phyloP scores from a whole-genome alignment of 2,113 vertebrate species.

The Pica pica region DNA sequence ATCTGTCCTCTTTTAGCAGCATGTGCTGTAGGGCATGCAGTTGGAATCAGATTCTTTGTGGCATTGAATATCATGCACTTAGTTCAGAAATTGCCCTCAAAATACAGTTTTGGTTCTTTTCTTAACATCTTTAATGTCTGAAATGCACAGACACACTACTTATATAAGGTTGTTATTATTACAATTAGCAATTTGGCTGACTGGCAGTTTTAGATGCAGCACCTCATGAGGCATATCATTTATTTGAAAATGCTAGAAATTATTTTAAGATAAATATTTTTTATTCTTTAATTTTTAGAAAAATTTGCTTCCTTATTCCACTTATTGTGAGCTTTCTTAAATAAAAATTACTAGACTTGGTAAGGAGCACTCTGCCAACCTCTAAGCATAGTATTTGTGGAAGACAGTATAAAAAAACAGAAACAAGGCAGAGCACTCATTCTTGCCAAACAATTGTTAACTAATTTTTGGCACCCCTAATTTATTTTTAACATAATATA shows the following conservation, averaged over 20 bases:
- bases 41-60: slow-evolving; percentile 55
- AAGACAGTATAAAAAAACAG: not conserved
- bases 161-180: slow-evolving; percentile 35
- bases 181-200: slow-evolving; percentile 35
- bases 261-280: slow-evolving; percentile 56
- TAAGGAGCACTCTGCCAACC: not conserved
- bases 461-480: not conserved
- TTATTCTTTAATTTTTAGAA: slow-evolving; percentile 10
- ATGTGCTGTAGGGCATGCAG: slow-evolving; percentile 39
- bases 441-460: not conserved
- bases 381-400: not conserved
- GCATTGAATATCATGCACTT: slow-evolving; percentile 49
- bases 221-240: not conserved
- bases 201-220: slow-evolving; percentile 45
- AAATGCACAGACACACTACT: slow-evolving; percentile 42
- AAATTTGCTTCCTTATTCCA: slow-evolving; percentile 18
- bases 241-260: slow-evolving; percentile 44
- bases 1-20: slow-evolving; percentile 52
- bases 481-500: slow-evolving; percentile 27
- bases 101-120: slow-evolving; percentile 62
- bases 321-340: not conserved
- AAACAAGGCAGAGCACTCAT: not conserved
- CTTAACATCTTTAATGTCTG: slow-evolving; percentile 52
- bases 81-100: slow-evolving; percentile 62
- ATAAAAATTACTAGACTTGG: not conserved